phyloP scores from a whole-genome alignment of 2,797 vertebrate species.

The Sebastes taczanowskii region DNA sequence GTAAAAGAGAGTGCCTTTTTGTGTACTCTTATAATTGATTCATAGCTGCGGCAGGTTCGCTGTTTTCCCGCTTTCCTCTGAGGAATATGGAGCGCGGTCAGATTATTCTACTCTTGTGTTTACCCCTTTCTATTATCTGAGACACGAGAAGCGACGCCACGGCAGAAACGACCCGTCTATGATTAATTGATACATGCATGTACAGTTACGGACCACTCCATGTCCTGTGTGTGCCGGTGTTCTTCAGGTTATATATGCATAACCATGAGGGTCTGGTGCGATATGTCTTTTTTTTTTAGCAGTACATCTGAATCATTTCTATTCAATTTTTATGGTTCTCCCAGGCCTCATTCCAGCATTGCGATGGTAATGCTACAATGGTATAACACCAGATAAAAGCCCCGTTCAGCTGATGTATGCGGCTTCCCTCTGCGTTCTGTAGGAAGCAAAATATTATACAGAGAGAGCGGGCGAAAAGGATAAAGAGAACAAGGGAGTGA shows the following conservation, averaged over 20 bases:
- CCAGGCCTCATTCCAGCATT: constrained; percentile 46
- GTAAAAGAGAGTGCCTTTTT: constrained; percentile 65
- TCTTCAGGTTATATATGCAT: constrained; percentile 11
- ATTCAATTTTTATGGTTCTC: constrained; percentile 61
- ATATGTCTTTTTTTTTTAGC: constrained; percentile 41
- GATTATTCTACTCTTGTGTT: constrained; percentile 55
- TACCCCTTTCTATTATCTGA: constrained; percentile 35
- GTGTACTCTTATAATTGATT: constrained; percentile 69
- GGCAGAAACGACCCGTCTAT: constrained; percentile 18
- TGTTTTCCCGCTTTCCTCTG: constrained; percentile 24
- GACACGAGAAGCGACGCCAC: constrained; percentile 17
- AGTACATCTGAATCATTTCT: constrained; percentile 53
- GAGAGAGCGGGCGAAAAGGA: constrained; percentile 43
- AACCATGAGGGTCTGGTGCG: neutral
- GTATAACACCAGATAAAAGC: constrained; percentile 68
- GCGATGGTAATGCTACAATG: constrained; percentile 55
- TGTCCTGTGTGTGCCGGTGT: neutral
- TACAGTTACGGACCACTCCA: neutral
- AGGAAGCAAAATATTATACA: constrained; percentile 63
- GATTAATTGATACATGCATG: constrained; percentile 39
- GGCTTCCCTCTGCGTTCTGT: constrained; percentile 47
- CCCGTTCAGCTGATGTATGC: constrained; percentile 69
- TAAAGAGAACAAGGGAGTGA: constrained; percentile 69
- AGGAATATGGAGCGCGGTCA: constrained; percentile 50
- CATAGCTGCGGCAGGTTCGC: constrained; percentile 50